Percentiles rank a stretch among this genome's conserved stretches.
Evolutionary conservation across 2,113 vertebrate species (phyloP).

Genomic region (Penelope pileata): DNA sequence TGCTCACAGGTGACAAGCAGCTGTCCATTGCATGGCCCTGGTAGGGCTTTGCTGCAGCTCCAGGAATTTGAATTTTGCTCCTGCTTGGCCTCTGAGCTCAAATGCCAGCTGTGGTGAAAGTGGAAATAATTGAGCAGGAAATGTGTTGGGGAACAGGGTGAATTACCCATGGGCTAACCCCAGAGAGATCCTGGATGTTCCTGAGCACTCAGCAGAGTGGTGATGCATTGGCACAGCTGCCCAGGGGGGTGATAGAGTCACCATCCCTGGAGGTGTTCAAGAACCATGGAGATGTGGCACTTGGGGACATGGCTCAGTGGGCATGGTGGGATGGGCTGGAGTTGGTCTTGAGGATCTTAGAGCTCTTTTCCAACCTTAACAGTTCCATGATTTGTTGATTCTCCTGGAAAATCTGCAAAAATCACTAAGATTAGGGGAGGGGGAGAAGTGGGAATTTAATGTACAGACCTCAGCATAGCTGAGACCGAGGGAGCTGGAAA

Average conservation of each 20-base stretch:
- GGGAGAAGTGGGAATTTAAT: neutral
- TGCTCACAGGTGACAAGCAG: neutral
- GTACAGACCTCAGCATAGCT: neutral
- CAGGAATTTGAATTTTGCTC: fast-evolving
- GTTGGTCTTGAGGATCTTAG: too few relatives aligned
- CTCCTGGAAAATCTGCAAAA: neutral
- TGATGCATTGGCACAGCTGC: too few relatives aligned
- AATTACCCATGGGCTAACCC: neutral
- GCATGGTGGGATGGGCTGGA: too few relatives aligned
- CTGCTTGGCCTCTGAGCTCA: neutral
- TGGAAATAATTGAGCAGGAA: neutral
- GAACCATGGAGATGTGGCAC: too few relatives aligned
- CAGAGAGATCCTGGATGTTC: neutral
- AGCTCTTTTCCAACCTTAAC: too few relatives aligned
- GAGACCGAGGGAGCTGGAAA: neutral
- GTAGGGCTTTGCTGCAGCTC: neutral
- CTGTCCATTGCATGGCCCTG: neutral
- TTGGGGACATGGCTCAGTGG: too few relatives aligned
- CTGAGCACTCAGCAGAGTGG: too few relatives aligned
- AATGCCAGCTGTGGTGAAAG: neutral
- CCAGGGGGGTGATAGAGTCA: too few relatives aligned
- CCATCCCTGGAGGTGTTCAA: too few relatives aligned
- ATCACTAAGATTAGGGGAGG: neutral
- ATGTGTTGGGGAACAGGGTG: fast-evolving
- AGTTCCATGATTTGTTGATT: neutral